A percentile compares a stretch with the other conserved stretches of the same genome.
These are phyloP conservation scores for Aporophyla nigra DNA, from an alignment of 2,888 invertebrate genomes.

Conservation along the genomic window DNA sequence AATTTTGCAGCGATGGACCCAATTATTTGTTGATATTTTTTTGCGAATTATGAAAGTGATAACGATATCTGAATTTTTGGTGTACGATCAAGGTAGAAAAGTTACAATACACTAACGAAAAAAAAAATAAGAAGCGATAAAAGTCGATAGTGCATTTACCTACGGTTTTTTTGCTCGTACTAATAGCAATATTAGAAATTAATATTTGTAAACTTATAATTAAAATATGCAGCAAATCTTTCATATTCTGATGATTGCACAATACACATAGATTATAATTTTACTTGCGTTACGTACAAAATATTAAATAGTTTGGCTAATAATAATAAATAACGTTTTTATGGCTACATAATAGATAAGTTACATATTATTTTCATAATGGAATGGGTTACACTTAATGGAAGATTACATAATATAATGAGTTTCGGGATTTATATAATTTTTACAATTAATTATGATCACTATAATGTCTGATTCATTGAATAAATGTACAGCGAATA, in stretches of 20 bases:
- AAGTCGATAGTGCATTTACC: constrained; percentile 13
- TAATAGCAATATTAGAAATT: background rate
- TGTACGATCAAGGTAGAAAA: constrained; percentile 39
- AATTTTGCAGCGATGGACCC: constrained; percentile 86
- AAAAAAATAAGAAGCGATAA: constrained; percentile 21
- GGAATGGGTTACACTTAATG: constrained; percentile 50
- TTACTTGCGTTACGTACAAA: constrained; percentile 6
- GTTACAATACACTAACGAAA: background rate
- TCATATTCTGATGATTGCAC: constrained; percentile 14
- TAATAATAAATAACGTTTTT: constrained; percentile 36
- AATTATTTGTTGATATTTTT: constrained; percentile 71
- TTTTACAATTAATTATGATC: constrained; percentile 59
- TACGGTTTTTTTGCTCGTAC: background rate
- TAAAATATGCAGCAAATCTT: background rate
- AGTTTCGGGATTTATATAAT: constrained; percentile 30
- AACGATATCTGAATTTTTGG: constrained; percentile 28
- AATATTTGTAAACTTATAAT: background rate
- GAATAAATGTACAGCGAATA: constrained; percentile 66
- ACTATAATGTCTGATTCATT: constrained; percentile 66
- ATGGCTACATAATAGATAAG: constrained; percentile 27
- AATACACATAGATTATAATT: constrained; percentile 30
- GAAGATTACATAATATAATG: constrained; percentile 60
- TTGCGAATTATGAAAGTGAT: constrained; percentile 39
- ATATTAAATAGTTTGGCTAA: constrained; percentile 36
- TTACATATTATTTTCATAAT: constrained; percentile 31